phyloP scores from a whole-genome alignment of 2,888 invertebrate genomes.

The Eupithecia dodoneata region DNA sequence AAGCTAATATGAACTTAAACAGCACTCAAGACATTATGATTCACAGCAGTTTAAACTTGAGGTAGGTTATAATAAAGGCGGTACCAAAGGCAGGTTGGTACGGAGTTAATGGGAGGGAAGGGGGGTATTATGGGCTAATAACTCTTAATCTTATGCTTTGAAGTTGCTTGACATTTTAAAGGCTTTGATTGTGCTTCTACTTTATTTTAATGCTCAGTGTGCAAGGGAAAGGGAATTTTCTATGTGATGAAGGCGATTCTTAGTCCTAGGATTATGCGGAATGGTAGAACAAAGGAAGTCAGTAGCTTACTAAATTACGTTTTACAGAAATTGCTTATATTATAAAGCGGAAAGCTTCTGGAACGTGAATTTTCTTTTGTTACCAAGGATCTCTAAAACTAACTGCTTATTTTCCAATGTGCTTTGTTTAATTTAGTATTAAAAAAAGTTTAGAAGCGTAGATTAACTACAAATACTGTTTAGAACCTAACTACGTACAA shows the following conservation, averaged over 20 bases:
- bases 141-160: constrained; percentile 26
- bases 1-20: background rate
- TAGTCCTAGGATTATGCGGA: background rate
- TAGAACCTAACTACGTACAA: too few relatives aligned
- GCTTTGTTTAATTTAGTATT: too few relatives aligned
- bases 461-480: too few relatives aligned
- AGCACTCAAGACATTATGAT: constrained; percentile 9
- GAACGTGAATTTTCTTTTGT: too few relatives aligned
- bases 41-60: constrained; percentile 36
- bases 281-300: background rate
- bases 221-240: background rate
- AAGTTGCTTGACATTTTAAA: constrained; percentile 28
- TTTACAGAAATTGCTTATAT: too few relatives aligned
- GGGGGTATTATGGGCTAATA: constrained; percentile 38
- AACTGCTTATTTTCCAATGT: too few relatives aligned
- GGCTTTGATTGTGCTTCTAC: constrained; percentile 22
- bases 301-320: too few relatives aligned
- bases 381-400: too few relatives aligned
- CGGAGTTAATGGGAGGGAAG: constrained; percentile 32
- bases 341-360: too few relatives aligned
- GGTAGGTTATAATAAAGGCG: constrained; percentile 31
- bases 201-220: background rate
- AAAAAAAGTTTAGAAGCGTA: too few relatives aligned
- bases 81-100: constrained; percentile 43
- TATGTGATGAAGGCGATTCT: background rate